A percentile compares a stretch with the other conserved stretches of the same genome.
phyloP scores from a whole-genome alignment of 23 tunicate species.

The Trididemnum clinides region DNA sequence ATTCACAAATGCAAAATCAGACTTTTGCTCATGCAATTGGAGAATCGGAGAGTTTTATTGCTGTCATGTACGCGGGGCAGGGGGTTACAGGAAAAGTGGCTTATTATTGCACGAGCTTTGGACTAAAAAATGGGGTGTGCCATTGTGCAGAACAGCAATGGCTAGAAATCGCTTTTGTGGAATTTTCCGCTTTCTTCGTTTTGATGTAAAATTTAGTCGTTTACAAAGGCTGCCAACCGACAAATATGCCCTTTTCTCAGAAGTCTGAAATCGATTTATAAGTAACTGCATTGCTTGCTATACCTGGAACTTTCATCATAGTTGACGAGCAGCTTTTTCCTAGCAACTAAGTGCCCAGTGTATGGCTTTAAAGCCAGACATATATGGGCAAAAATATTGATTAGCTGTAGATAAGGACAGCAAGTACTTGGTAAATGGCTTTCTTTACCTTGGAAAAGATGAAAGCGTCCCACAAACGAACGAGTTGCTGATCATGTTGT shows the following conservation, averaged over 20 bases:
- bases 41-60: no score
- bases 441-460: not conserved
- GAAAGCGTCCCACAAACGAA: not conserved
- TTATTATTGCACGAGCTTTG: no score
- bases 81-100: no score
- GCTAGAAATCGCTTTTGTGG: no score
- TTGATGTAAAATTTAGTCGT: not conserved
- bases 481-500: not conserved
- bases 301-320: constrained; percentile 5
- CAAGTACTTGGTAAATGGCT: constrained; percentile 5
- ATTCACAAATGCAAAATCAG: no score
- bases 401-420: constrained; percentile 14
- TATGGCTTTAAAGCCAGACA: constrained; percentile 1
- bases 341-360: not conserved
- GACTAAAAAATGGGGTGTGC: no score
- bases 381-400: not conserved
- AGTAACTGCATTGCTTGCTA: not conserved
- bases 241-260: not conserved
- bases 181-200: not conserved
- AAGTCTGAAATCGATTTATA: not conserved
- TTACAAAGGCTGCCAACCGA: not conserved
- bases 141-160: not conserved
- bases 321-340: constrained; percentile 10
- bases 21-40: no score
- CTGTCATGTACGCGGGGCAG: no score